Base-by-base conservation (phyloP, 2,888 invertebrate species). In the Vannuccia rotundouncinata region DNA sequence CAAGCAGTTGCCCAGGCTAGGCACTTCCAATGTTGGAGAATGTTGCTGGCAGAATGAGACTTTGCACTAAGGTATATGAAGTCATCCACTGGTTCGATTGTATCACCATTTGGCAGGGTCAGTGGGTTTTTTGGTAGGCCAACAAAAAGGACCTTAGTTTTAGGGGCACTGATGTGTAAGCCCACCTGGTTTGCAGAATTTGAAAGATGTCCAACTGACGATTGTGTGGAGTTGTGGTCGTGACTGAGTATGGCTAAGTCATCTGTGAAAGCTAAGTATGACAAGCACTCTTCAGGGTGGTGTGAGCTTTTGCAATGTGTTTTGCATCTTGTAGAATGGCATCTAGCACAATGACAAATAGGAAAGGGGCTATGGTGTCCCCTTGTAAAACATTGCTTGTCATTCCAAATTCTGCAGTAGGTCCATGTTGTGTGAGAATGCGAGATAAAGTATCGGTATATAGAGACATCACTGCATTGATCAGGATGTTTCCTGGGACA, bases 191-290 rank as follows among this genome's bases (percentile, higher is more conserved):
- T 66, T 27, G 66, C 66, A 22, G 66, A 66, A 5, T 66, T 66
- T 27, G 66, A 17, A 66, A 5, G 66, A 66, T 27, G 66, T 27
- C 25, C 66, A 22, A 66, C 22, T 66, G 22, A 66, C 25, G 25
- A 66, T n/a, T 66, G 25, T 66, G 66, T 27, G 13, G 66, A 66
- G 66, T 22, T 66, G 66, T 66, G 22, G 25, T 66, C 66, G 13
- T 27, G 66, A 22, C 10, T 22, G 10, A 66, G 25, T 2, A 66
- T 66, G 5, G 66, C 66, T 5, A 66, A 27, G 66, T 66, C 5
- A 27, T 66, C 66, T 66, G 66, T 66, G 25, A 66, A 66, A 66
- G 66, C 66, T 66, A 66, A 22, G 25, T 22, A 66, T 66, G 25
- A 27, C 66, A 66, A 66, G 66, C 66, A 66, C 66, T 22, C 10